Conservation (phyloP, 2,113 vertebrate genomes). For the Trematocara macrostoma region DNA sequence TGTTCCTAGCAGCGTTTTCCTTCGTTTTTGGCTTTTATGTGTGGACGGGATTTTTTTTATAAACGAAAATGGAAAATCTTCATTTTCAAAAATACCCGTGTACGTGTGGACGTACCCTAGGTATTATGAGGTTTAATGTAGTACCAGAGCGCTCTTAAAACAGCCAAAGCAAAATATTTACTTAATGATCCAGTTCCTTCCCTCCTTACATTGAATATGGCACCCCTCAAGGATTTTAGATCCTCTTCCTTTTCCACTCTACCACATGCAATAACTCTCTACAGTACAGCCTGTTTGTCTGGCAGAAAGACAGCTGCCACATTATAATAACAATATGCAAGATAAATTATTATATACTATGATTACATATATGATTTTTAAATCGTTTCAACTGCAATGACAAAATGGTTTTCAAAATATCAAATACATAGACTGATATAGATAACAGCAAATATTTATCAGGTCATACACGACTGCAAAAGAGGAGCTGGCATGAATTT, state of each 20-base stretch:
- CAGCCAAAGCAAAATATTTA: not conserved
- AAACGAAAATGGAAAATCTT: no score
- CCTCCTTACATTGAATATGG: not conserved
- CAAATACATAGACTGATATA: not conserved
- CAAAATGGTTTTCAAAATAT: not conserved
- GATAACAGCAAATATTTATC: not conserved
- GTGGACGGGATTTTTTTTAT: no score
- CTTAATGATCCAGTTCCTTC: not conserved
- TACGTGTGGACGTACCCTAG: no score
- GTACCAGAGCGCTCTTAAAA: not conserved
- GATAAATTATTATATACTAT: not conserved
- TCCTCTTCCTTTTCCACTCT: not conserved
- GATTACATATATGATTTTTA: not conserved
- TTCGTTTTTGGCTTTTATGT: no score
- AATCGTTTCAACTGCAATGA: rapidly evolving
- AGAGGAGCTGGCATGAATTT: not conserved
- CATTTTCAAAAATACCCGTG: no score
- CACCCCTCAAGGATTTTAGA: not conserved
- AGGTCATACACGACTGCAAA: not conserved
- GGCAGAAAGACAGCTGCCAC: not conserved
- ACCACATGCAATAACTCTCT: not conserved
- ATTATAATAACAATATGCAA: not conserved
- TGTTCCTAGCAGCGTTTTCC: no score
- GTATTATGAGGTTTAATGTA: not conserved
- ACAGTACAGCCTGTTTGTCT: not conserved